A percentile compares a stretch with the other conserved stretches of the same genome.
Conservation (phyloP, 2,113 vertebrate genomes). For the Gnathonemus echidnorhynchus region DNA sequence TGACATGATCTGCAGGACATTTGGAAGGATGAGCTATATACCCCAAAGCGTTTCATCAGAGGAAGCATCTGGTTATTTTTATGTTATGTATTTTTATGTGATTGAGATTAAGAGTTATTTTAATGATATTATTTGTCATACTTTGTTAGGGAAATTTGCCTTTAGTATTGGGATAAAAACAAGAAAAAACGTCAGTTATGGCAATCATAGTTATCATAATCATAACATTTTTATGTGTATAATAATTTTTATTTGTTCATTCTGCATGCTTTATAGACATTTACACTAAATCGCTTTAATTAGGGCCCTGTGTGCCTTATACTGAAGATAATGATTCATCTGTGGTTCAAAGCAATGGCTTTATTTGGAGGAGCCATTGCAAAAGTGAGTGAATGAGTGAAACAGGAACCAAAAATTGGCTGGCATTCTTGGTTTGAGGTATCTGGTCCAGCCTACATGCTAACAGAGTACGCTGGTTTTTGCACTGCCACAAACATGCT, state of each 20-base stretch:
- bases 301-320: neutral
- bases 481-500: neutral
- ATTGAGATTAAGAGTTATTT: neutral
- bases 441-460: neutral
- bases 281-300: neutral
- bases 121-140: neutral
- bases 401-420: neutral
- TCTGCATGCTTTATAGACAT: neutral
- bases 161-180: neutral
- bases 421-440: neutral
- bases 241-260: slow-evolving; percentile 10
- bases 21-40: neutral
- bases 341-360: neutral
- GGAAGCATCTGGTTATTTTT: neutral
- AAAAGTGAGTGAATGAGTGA: neutral
- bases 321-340: neutral
- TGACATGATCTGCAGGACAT: neutral
- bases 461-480: neutral
- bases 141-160: neutral
- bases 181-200: neutral
- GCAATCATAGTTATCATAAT: neutral
- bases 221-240: neutral
- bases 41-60: neutral
- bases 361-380: neutral
- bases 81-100: neutral